Conservation (phyloP, 2,113 vertebrate species). For the Probosciger aterrimus region DNA sequence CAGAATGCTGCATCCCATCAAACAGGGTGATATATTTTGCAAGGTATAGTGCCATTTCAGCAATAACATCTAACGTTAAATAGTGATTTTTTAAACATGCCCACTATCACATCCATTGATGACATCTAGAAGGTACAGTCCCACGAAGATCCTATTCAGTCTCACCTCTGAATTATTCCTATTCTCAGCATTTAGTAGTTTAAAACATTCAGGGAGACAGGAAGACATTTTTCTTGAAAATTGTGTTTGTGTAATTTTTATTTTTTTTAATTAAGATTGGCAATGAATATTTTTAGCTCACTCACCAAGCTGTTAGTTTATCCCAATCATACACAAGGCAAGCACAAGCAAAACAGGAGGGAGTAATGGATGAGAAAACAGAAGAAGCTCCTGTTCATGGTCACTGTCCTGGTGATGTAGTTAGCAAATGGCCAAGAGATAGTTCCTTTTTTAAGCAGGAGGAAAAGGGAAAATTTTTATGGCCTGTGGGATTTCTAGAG, state of each 20-base stretch:
- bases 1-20: slow-evolving; percentile 7
- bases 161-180: not conserved
- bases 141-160: not conserved
- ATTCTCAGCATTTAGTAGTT: not conserved
- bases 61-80: not conserved
- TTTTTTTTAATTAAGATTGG: not conserved
- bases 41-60: not conserved
- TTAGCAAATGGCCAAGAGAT: not conserved
- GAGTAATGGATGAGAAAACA: not conserved
- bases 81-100: not conserved
- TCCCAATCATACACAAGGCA: not conserved
- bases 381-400: not conserved
- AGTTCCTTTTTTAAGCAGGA: not conserved
- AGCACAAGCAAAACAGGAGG: not conserved
- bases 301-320: not conserved
- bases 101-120: not conserved
- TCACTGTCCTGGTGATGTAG: not conserved
- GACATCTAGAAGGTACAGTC: not conserved
- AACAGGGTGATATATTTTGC: not conserved
- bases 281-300: not conserved
- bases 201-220: not conserved
- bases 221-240: not conserved
- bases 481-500: not conserved
- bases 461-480: not conserved
- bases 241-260: not conserved